Evolutionary conservation across 1,140 invertebrate genomes (phyloP), one percentile per base, ranked within the genome.

Genomic region (Aphis craccivora): DNA sequence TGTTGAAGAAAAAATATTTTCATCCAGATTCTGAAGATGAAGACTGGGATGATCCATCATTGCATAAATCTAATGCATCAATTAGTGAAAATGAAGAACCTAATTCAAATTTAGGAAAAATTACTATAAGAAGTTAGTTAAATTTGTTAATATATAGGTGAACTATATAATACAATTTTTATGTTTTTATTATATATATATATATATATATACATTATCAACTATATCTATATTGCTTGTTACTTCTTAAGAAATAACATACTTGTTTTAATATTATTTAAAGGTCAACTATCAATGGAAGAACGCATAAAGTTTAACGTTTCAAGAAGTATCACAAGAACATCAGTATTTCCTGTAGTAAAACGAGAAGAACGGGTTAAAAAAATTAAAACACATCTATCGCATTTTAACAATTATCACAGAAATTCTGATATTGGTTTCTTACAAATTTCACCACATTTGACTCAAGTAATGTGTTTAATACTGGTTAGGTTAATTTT

Each of bases 381-480:
- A 93, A 93, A 86, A 23, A 86, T 93, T 86, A 93, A 93, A 40
- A 93, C 43, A 1, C 91, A 93, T 60, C 22, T 93, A 40, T 6
- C 81, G 20, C 81, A 86, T 30, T 93, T 93, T 30, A 86, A 86
- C n/a, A 55, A 43, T 45, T 8, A 55, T 22, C 45, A 93, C 43
- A 51, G 91, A 55, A 86, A 43, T 93, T 55, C 48, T 86, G 91
- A 93, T 43, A 0, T 86, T 0, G 91, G 91, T 37, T 83, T 93
- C 9, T 51, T 93, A 86, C 91, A 93, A 53, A 93, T 93, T 43
- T 86, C 91, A 40, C 91, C 91, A n/a, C 91, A 93, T 93, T 93
- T 93, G 86, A 93, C 91, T 40, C 91, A 93, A 43, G 91, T 93
- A 86, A 83, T 51, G 14, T 91, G 1, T 45, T 60, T 30, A 40